phyloP scores from a whole-genome alignment of 2,113 vertebrate species.

The Lynx canadensis region DNA sequence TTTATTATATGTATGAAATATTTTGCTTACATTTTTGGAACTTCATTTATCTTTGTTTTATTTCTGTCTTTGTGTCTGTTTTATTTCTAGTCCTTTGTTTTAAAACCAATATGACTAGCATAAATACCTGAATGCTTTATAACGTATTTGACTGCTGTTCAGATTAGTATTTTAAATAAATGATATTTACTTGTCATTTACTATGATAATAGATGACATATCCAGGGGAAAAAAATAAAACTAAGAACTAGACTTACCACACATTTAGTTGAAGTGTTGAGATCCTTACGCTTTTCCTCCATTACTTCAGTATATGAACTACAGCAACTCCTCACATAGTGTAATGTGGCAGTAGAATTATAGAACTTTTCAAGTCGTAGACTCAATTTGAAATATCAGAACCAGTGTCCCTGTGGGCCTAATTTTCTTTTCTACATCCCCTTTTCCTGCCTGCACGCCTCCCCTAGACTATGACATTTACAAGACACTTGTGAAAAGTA shows the following conservation, averaged over 20 bases:
- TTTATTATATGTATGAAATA: neutral
- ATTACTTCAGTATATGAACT: neutral
- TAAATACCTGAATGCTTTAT: neutral
- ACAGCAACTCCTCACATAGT: neutral
- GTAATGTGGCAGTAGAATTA: neutral
- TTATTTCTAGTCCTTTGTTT: neutral
- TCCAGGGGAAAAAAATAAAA: neutral
- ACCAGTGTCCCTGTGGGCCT: neutral
- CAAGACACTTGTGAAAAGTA: neutral
- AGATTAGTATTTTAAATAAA: neutral
- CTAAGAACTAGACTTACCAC: neutral
- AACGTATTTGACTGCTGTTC: neutral
- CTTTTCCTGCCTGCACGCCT: neutral
- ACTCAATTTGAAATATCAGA: neutral
- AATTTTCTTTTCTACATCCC: constrained; percentile 30
- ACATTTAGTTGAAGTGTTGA: neutral
- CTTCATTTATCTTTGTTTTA: neutral
- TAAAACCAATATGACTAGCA: neutral
- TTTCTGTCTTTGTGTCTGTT: neutral
- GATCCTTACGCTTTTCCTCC: neutral
- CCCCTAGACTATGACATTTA: neutral
- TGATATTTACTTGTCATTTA: neutral
- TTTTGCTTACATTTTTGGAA: neutral
- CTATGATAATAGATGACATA: neutral
- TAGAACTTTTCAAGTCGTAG: neutral